phyloP scores from a whole-genome alignment of 2,797 vertebrate genomes.

The Brotula barbata region DNA sequence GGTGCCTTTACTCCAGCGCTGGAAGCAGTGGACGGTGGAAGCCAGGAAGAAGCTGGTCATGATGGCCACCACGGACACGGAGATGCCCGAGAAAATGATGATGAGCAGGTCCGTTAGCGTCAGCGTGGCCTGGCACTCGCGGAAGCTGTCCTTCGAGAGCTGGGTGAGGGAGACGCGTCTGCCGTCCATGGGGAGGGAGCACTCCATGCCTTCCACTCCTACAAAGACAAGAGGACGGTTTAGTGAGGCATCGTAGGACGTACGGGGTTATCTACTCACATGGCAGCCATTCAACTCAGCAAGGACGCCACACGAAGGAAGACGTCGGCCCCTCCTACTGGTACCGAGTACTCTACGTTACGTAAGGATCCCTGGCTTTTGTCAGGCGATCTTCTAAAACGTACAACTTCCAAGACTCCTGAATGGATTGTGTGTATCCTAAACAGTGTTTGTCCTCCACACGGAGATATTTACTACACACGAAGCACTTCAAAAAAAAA shows the following conservation, averaged over 20 bases:
- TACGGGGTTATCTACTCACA: slow-evolving; percentile 1
- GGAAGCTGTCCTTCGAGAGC: slow-evolving; percentile 96
- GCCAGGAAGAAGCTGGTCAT: slow-evolving; percentile 98
- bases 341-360: too few species aligned
- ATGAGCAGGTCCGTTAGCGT: slow-evolving; percentile 95
- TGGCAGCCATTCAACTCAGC: background rate
- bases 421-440: too few species aligned
- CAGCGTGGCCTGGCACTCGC: slow-evolving; percentile 92
- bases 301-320: too few species aligned
- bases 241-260: background rate
- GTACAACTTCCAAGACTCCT: too few species aligned
- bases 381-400: too few species aligned
- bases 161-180: slow-evolving; percentile 87
- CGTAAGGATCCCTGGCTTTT: too few species aligned
- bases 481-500: too few species aligned
- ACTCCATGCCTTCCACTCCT: slow-evolving; percentile 94
- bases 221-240: slow-evolving; percentile 35
- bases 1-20: slow-evolving; percentile 92
- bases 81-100: slow-evolving; percentile 97
- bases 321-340: too few species aligned
- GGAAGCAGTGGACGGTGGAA: slow-evolving; percentile 96
- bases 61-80: slow-evolving; percentile 94
- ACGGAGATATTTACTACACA: too few species aligned
- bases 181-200: slow-evolving; percentile 89
- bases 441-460: too few species aligned